Evolutionary conservation across 2,888 invertebrate genomes (phyloP), one percentile per base, ranked within the genome.

Genomic region (Julus scanicus): DNA sequence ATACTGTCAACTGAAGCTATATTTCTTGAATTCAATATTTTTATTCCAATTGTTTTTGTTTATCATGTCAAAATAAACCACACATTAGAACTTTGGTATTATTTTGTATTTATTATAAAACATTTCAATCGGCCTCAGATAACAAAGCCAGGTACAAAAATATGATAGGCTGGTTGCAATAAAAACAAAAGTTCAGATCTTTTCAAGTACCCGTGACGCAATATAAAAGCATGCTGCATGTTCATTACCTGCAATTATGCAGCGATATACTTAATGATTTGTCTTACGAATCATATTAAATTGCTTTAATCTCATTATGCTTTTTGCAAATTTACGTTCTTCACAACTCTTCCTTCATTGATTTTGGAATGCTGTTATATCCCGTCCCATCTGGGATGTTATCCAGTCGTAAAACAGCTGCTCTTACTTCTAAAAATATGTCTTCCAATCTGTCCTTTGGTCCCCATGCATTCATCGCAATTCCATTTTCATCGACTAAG

Each of bases 401-500:
- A 20, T 83, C 44, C 40, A 88, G 29, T 17, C 84, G 17, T 37
- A 88, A 20, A 5, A 91, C 90, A 20, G 90, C 90, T n/a, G 89
- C 87, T 87, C 91, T 88, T 39, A 91, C 89, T 13, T 90, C 89
- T 53, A 91, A 90, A 89, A 92, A 92, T 39, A 92, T 91, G 5
- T 91, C 91, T 88, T 91, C 91, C 40, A 92, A 90, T 6, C 91
- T 89, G 6, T 90, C 91, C 89, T 92, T 91, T 3, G 93, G 93
- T 9, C 93, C 92, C 93, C 93, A 93, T 0, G 91, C 91, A 87
- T 92, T 90, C 6, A 93, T 87, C 11, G 93, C 92, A 84, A 91
- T 90, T 5, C 94, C 94, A 84, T 92, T 91, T 71, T 91, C 91
- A 90, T 92, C 91, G 2, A 93, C 92, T 57, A 94, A 90, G 90